These are phyloP conservation scores for Alfaro cultratus DNA, from an alignment of 2,797 vertebrate genomes.

Conservation along the genomic window DNA sequence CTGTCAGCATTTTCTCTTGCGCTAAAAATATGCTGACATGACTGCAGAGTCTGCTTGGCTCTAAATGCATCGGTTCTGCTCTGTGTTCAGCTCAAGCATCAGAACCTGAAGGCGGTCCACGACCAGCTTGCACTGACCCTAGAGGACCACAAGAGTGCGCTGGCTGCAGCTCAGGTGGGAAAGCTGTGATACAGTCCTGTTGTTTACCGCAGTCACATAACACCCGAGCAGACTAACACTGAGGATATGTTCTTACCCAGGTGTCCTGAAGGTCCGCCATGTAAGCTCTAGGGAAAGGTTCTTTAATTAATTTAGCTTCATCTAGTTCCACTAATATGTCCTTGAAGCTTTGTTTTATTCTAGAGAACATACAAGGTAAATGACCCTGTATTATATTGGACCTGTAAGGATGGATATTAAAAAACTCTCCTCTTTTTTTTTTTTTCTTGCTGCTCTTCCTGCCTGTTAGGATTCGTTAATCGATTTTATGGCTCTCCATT, in stretches of 20 bases:
- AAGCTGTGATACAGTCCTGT: slow-evolving; percentile 1
- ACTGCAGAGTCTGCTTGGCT: neutral
- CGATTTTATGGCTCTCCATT: slow-evolving; percentile 52
- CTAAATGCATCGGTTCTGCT: neutral
- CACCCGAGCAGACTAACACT: slow-evolving; percentile 12
- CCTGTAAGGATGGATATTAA: slow-evolving; percentile 17
- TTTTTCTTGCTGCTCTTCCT: slow-evolving; percentile 9
- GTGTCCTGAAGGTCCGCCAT: neutral
- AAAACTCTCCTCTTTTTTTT: slow-evolving; percentile 11
- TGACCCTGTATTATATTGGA: neutral
- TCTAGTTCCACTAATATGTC: slow-evolving; percentile 1
- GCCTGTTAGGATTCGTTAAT: slow-evolving; percentile 52
- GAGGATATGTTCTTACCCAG: neutral
- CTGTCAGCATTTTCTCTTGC: neutral
- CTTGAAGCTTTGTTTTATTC: neutral
- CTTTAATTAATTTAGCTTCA: neutral
- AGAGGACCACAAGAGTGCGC: slow-evolving; percentile 98
- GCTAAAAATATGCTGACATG: neutral
- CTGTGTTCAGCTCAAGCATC: slow-evolving; percentile 89
- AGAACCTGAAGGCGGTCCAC: slow-evolving; percentile 90
- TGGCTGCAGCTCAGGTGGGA: slow-evolving; percentile 94
- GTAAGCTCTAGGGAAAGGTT: neutral
- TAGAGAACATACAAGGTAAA: slow-evolving; percentile 9
- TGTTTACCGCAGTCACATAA: slow-evolving; percentile 8
- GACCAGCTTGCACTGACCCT: slow-evolving; percentile 91